Percentiles rank a stretch among this genome's conserved stretches.
Evolutionary conservation across 1,140 invertebrate genomes (phyloP).

Genomic region (Dreissena rostriformis): DNA sequence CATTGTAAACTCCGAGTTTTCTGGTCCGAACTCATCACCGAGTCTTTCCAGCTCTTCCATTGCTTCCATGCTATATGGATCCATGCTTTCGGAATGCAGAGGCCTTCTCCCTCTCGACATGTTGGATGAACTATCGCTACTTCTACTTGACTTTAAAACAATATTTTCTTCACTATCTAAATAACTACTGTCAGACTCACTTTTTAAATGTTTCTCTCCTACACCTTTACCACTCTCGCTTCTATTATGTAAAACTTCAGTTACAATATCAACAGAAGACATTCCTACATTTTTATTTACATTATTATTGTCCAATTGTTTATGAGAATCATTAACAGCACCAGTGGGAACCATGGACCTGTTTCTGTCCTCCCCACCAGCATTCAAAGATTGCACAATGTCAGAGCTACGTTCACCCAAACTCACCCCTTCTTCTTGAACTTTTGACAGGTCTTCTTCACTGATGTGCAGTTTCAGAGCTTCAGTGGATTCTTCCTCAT

Average conservation of each 20-base stretch:
- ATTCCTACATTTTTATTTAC: neutral
- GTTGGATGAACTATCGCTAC: constrained; percentile 52
- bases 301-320: neutral
- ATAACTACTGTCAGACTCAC: constrained; percentile 10
- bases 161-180: constrained; percentile 3
- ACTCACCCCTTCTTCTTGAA: neutral
- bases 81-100: constrained; percentile 60
- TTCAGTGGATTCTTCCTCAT: neutral
- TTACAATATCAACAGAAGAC: neutral
- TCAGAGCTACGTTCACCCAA: no score
- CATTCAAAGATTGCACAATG: no score
- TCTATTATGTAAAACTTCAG: neutral
- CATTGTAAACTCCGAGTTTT: constrained; percentile 56
- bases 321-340: no score
- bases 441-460: constrained; percentile 28
- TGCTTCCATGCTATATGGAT: constrained; percentile 76
- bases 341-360: no score
- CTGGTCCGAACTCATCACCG: constrained; percentile 64
- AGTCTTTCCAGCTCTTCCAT: constrained; percentile 79
- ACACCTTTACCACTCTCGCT: neutral
- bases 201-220: neutral
- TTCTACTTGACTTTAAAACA: constrained; percentile 23
- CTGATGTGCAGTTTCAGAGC: constrained; percentile 43
- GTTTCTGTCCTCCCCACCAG: no score
- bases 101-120: neutral